Conservation (phyloP, 2,888 invertebrate genomes). For the Standfussiana lucernea region DNA sequence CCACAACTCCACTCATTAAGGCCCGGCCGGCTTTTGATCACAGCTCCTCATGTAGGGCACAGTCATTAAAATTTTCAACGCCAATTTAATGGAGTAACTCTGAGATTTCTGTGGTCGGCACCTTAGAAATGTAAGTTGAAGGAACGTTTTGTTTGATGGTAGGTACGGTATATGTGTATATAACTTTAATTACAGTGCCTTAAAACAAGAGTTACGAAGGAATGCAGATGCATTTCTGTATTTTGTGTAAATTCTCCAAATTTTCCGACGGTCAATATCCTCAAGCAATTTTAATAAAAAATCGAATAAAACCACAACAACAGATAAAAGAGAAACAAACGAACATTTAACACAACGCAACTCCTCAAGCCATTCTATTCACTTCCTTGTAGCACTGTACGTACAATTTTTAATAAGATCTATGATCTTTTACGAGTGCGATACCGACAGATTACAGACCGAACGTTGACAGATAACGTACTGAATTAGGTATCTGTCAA, state of each 20-base stretch:
- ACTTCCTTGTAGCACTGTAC: too few relatives aligned
- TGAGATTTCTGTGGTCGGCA: constrained; percentile 9
- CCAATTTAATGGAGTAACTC: constrained; percentile 32
- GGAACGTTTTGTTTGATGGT: not conserved
- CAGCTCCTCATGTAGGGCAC: constrained; percentile 22
- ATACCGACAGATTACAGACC: too few relatives aligned
- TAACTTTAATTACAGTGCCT: not conserved
- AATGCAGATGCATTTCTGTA: not conserved
- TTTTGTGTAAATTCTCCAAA: not conserved
- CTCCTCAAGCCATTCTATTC: too few relatives aligned
- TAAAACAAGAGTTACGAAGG: not conserved
- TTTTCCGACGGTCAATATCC: too few relatives aligned
- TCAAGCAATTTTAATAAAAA: too few relatives aligned
- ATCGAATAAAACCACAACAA: too few relatives aligned
- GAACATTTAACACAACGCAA: too few relatives aligned
- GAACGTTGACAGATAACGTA: too few relatives aligned
- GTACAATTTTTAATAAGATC: too few relatives aligned
- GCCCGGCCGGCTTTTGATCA: constrained; percentile 35
- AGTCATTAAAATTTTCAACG: constrained; percentile 54
- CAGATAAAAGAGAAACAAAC: too few relatives aligned
- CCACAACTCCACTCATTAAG: constrained; percentile 46
- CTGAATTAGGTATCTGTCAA: too few relatives aligned
- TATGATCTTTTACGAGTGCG: too few relatives aligned
- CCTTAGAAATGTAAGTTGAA: not conserved
- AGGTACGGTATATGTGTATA: not conserved